phyloP scores from a whole-genome alignment of 1,140 invertebrate genomes.

The Arctopsyche grandis region DNA sequence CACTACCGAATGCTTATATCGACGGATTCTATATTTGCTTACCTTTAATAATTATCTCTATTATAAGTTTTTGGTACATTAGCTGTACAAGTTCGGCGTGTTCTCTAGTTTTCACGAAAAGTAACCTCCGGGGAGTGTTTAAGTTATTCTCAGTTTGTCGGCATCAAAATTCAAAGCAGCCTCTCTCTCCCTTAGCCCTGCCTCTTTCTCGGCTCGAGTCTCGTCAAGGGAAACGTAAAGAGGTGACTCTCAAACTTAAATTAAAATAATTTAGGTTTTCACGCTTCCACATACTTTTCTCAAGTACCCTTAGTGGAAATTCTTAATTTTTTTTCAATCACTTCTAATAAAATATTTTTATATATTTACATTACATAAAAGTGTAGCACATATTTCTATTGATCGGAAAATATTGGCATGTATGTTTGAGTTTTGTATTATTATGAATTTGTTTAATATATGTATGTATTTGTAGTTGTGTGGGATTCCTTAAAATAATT shows the following conservation, averaged over 20 bases:
- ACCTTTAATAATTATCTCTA: slow-evolving; percentile 36
- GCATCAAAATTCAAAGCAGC: slow-evolving; percentile 41
- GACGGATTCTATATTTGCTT: slow-evolving; percentile 18
- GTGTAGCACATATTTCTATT: no score
- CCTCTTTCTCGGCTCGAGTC: slow-evolving; percentile 13
- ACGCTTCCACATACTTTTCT: neutral
- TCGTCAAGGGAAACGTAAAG: neutral
- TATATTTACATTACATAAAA: no score
- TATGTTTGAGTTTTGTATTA: no score
- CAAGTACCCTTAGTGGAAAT: neutral
- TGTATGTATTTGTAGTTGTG: no score
- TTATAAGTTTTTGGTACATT: slow-evolving; percentile 36
- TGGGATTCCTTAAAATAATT: slow-evolving; percentile 1
- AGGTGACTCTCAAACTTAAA: slow-evolving; percentile 26
- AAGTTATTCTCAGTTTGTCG: slow-evolving; percentile 39
- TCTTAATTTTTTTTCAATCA: no score
- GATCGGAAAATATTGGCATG: no score
- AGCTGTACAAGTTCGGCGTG: slow-evolving; percentile 12
- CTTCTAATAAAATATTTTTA: no score
- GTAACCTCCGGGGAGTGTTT: slow-evolving; percentile 41
- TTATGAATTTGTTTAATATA: no score
- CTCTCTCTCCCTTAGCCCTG: neutral
- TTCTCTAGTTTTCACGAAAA: slow-evolving; percentile 36
- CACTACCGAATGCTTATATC: no score
- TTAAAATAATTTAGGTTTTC: slow-evolving; percentile 24